Conservation (phyloP, 2,888 invertebrate genomes). For the Anthoptus insignis region DNA sequence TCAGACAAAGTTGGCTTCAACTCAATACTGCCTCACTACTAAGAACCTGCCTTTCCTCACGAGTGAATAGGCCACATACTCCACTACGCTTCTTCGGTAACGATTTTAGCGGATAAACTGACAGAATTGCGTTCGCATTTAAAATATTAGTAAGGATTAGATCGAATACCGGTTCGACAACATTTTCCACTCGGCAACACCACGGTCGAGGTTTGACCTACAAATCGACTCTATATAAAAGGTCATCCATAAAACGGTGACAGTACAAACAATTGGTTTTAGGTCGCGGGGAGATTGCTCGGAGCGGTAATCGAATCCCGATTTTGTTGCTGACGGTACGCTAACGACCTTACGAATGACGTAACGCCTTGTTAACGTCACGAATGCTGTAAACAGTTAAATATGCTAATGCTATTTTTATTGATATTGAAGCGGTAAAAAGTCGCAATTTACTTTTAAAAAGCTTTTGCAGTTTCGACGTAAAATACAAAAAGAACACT, state of each 20-base stretch:
- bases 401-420: constrained; percentile 3
- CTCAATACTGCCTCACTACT: too few relatives aligned
- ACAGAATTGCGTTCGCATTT: too few relatives aligned
- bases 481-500: too few relatives aligned
- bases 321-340: constrained; percentile 15
- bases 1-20: too few relatives aligned
- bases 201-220: constrained; percentile 55
- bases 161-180: constrained; percentile 47
- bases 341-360: constrained; percentile 17
- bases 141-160: too few relatives aligned
- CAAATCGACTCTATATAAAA: constrained; percentile 57
- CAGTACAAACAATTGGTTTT: constrained; percentile 56
- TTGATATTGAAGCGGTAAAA: background rate
- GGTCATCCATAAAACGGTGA: constrained; percentile 60
- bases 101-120: too few relatives aligned
- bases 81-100: too few relatives aligned
- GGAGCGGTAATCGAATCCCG: constrained; percentile 52
- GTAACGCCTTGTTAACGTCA: constrained; percentile 4
- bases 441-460: too few relatives aligned
- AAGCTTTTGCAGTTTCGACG: too few relatives aligned
- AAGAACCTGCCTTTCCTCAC: too few relatives aligned
- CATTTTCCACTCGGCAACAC: constrained; percentile 61
- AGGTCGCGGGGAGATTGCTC: constrained; percentile 49
- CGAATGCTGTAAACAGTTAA: constrained; percentile 4
- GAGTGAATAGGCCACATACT: too few relatives aligned